Evolutionary conservation across 1,140 invertebrate genomes (phyloP).

Genomic region (Orchestia grillus): DNA sequence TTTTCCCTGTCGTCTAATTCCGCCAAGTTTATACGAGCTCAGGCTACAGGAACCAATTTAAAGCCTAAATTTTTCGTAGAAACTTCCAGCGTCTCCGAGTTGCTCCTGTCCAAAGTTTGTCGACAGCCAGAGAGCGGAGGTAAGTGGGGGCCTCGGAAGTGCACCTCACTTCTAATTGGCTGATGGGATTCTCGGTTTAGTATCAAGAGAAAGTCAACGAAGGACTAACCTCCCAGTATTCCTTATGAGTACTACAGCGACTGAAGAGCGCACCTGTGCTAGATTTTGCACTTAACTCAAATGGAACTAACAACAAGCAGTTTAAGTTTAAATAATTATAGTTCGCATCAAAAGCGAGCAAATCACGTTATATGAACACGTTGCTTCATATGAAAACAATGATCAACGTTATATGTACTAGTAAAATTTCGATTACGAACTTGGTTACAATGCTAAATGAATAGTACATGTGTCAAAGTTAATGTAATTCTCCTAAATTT

Average conservation of each 20-base stretch:
- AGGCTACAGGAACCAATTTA: not conserved
- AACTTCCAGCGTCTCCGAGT: not conserved
- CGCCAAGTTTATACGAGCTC: not conserved
- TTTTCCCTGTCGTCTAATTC: not conserved
- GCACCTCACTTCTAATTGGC: not conserved
- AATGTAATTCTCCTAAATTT: too few species aligned
- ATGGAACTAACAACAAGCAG: too few species aligned
- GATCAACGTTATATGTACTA: too few species aligned
- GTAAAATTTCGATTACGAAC: too few species aligned
- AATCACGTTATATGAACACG: too few species aligned
- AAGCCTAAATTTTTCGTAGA: not conserved
- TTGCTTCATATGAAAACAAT: too few species aligned
- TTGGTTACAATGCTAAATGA: too few species aligned
- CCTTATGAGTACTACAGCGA: not conserved
- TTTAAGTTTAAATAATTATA: too few species aligned
- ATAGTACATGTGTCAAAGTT: too few species aligned
- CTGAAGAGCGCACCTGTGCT: too few species aligned
- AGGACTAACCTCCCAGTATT: not conserved
- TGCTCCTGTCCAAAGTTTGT: not conserved
- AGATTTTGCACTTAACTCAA: too few species aligned
- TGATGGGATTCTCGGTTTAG: not conserved
- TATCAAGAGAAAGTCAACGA: not conserved
- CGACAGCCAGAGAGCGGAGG: not conserved
- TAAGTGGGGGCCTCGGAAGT: not conserved
- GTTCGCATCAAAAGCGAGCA: too few species aligned